Evolutionary conservation across 2,888 invertebrate genomes (phyloP).

Genomic region (Loripinus fragilis): DNA sequence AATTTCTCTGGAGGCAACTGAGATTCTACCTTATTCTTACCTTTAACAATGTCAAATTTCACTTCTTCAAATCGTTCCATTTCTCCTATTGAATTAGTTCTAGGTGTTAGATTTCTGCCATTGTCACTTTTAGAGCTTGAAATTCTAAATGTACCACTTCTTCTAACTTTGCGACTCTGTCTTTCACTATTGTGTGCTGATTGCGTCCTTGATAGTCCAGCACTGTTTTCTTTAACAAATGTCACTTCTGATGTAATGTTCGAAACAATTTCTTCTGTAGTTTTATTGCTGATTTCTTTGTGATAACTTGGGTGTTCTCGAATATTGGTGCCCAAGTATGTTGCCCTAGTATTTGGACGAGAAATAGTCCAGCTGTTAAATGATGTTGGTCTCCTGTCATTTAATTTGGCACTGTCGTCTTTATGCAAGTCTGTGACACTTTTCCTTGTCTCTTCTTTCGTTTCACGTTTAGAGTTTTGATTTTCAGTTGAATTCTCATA

Average conservation of each 20-base stretch:
- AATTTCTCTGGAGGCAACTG: background rate
- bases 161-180: slow-evolving; percentile 30
- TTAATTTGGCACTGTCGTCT: background rate
- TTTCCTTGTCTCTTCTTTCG: too few species aligned
- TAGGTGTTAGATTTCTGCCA: background rate
- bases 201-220: slow-evolving; percentile 26
- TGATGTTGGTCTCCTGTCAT: background rate
- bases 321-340: background rate
- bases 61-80: background rate
- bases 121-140: background rate
- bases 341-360: background rate
- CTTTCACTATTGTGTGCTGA: slow-evolving; percentile 32
- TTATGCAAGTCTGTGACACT: too few species aligned
- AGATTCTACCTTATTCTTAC: background rate
- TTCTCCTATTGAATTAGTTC: background rate
- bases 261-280: background rate
- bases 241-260: slow-evolving; percentile 23
- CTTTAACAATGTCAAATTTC: background rate
- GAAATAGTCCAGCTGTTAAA: background rate
- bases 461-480: too few species aligned
- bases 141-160: background rate
- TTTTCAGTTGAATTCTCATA: too few species aligned
- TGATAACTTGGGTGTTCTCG: background rate
- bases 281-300: background rate
- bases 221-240: slow-evolving; percentile 39